These are phyloP conservation scores for Anas platyrhynchos DNA, from an alignment of 2,113 vertebrate genomes.

Conservation along the genomic window DNA sequence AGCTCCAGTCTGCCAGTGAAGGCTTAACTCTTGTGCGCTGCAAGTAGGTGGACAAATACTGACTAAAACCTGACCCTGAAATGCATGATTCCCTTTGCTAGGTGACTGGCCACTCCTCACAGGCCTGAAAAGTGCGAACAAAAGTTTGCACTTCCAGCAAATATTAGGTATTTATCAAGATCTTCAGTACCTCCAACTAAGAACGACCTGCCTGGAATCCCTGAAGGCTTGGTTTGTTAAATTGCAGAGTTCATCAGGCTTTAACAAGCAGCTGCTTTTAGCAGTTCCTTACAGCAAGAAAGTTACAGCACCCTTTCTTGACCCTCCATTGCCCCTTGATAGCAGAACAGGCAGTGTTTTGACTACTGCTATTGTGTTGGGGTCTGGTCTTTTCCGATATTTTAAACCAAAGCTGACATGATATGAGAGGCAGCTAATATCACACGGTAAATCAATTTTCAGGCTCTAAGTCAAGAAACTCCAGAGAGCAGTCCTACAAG, in stretches of 20 bases:
- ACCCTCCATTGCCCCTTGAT: neutral
- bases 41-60: neutral
- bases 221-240: neutral
- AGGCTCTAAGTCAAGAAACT: neutral
- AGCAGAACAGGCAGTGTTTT: neutral
- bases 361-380: neutral
- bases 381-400: neutral
- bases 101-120: neutral
- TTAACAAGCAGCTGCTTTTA: neutral
- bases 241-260: neutral
- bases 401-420: neutral
- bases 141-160: neutral
- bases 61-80: neutral
- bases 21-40: neutral
- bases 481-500: neutral
- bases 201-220: neutral
- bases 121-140: neutral
- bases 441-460: neutral
- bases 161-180: neutral
- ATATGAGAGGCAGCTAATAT: neutral
- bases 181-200: neutral
- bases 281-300: neutral
- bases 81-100: accelerated
- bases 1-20: neutral
- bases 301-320: neutral